These are phyloP conservation scores for Sisyra terminalis DNA, from an alignment of 2,888 invertebrate species.

Conservation along the genomic window DNA sequence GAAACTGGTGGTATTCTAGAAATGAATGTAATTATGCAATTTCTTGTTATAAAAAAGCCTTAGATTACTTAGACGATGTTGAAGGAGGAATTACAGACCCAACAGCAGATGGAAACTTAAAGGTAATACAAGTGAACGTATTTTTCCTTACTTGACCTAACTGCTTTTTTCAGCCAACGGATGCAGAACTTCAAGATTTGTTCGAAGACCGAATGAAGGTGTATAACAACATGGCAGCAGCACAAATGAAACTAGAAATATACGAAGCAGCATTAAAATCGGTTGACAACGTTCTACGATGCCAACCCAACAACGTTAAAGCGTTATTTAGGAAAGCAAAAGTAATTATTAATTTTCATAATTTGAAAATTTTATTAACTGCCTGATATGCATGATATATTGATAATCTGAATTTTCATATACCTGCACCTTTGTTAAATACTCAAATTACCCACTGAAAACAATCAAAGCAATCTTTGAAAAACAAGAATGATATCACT, in stretches of 20 bases:
- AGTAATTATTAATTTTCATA: constrained; percentile 18
- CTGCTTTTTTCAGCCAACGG: constrained; percentile 24
- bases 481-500: too few relatives aligned
- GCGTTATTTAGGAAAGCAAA: constrained; percentile 78
- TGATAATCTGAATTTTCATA: too few relatives aligned
- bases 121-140: too few relatives aligned
- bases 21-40: constrained; percentile 68
- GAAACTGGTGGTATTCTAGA: constrained; percentile 81
- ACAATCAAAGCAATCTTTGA: too few relatives aligned
- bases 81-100: constrained; percentile 45
- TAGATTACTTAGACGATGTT: constrained; percentile 63
- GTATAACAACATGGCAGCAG: constrained; percentile 84
- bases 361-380: too few relatives aligned
- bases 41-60: constrained; percentile 70
- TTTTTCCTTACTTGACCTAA: not conserved
- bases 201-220: constrained; percentile 69
- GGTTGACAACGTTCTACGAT: constrained; percentile 63
- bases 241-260: constrained; percentile 75
- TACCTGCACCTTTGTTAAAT: too few relatives aligned
- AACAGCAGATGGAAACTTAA: constrained; percentile 29
- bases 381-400: too few relatives aligned
- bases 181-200: constrained; percentile 43
- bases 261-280: constrained; percentile 73
- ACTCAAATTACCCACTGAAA: too few relatives aligned
- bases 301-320: constrained; percentile 79